These are phyloP conservation scores for Microcebus jonahi DNA, from an alignment of 2,113 vertebrate genomes.

Conservation along the genomic window DNA sequence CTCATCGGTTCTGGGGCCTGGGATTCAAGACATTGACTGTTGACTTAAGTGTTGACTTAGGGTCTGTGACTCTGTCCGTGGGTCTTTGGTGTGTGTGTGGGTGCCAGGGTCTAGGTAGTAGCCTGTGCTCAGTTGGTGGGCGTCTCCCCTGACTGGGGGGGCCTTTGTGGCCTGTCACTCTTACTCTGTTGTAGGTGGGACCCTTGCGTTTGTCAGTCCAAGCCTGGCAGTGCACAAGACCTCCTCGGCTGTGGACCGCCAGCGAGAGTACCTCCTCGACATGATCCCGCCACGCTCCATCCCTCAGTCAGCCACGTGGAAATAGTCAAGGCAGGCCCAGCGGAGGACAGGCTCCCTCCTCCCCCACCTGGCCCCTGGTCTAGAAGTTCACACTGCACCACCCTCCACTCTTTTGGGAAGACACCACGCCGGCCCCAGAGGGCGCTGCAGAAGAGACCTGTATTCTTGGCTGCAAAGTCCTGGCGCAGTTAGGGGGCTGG, in stretches of 20 bases:
- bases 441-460: slow-evolving; percentile 56
- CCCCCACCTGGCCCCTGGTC: slow-evolving; percentile 72
- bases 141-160: neutral
- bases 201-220: slow-evolving; percentile 95
- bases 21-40: neutral
- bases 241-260: slow-evolving; percentile 93
- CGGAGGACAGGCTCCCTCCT: slow-evolving; percentile 72
- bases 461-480: slow-evolving; percentile 68
- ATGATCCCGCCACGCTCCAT: slow-evolving; percentile 99
- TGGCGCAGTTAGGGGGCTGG: slow-evolving; percentile 32
- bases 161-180: rapidly evolving
- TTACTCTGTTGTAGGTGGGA: slow-evolving; percentile 87
- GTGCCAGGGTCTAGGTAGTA: neutral
- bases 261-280: slow-evolving; percentile 98
- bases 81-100: neutral
- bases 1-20: neutral
- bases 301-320: slow-evolving; percentile 97
- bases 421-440: slow-evolving; percentile 59
- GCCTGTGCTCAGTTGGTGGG: neutral
- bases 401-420: neutral
- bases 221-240: slow-evolving; percentile 94
- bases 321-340: slow-evolving; percentile 87
- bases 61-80: neutral
- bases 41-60: too few relatives aligned
- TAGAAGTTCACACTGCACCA: slow-evolving; percentile 69